Evolutionary conservation across 1,140 invertebrate genomes (phyloP), one percentile per base, ranked within the genome.

Genomic region (Apis dorsata): DNA sequence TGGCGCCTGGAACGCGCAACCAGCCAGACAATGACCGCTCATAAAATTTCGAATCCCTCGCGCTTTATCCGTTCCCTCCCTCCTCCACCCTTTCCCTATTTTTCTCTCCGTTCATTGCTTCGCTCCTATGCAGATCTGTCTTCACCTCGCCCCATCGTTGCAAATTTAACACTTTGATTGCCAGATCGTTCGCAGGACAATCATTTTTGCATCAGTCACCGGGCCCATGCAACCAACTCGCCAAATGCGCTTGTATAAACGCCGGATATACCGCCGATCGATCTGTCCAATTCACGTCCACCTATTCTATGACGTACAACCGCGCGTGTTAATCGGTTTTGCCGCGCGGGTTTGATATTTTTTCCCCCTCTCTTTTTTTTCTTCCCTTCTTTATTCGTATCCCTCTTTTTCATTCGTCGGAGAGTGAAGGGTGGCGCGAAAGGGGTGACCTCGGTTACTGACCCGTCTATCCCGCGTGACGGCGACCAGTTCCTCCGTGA

Each of bases 101-200:
- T 11, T 21, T 28, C 55, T 19, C 53, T 28, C 53, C 73, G 79
- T 81, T 73, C 71, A 76, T 60, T 24, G 57, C 72, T 44, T 44
- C 34, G 4, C 4, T 44, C 7, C 59, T 81, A 85, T 85, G 83
- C 79, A 85, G 82, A 85, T 85, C 70, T 82, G 79, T 24, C 53
- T 65, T 85, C 79, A 13, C 72, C 70, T 70, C 65, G 66, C 59
- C 53, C 19, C 34, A 21, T 28, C 51, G 71, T 19, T 65, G 49
- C 66, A 65, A 82, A 85, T 82, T 81, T 85, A 81, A 69, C 83
- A 82, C 73, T 82, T 85, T 85, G 83, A 85, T 85, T 85, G 77
- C 55, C 79, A 73, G 65, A 62, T 57, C 83, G 72, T 81, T 81
- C 44, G 51, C 51, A 57, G 51, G 44, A 73, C 66, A 72, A 85